A percentile compares a stretch with the other conserved stretches of the same genome.
Evolutionary conservation across 2,797 vertebrate species (phyloP).

Genomic region (Myripristis murdjan): DNA sequence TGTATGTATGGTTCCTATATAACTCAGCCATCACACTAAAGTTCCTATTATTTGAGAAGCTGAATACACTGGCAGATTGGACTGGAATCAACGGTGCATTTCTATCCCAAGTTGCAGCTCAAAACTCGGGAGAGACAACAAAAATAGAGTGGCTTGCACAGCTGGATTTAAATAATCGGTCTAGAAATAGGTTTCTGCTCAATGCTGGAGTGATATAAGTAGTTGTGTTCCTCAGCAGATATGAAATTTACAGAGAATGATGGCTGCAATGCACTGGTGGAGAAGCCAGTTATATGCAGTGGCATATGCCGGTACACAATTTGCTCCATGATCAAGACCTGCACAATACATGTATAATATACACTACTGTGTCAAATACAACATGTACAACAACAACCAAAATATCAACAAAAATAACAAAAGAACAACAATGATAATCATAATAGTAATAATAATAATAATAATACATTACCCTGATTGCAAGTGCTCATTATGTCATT

Average conservation of each 20-base stretch:
- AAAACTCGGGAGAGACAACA: constrained; percentile 66
- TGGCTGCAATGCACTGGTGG: background rate
- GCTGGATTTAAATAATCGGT: constrained; percentile 67
- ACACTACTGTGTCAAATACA: background rate
- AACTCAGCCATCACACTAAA: constrained; percentile 34
- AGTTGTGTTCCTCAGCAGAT: constrained; percentile 24
- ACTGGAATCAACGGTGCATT: constrained; percentile 59
- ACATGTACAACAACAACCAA: background rate
- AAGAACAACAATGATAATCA: constrained; percentile 28
- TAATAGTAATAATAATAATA: constrained; percentile 22
- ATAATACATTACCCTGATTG: constrained; percentile 38
- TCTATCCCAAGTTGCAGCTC: constrained; percentile 41
- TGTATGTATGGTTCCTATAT: constrained; percentile 10
- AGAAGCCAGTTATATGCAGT: constrained; percentile 20
- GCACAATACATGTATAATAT: background rate
- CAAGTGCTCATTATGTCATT: constrained; percentile 79
- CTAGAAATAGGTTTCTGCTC: constrained; percentile 52
- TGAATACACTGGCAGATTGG: constrained; percentile 54
- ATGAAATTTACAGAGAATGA: constrained; percentile 34
- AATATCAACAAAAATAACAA: constrained; percentile 8
- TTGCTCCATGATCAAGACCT: background rate
- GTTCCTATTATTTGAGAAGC: constrained; percentile 52
- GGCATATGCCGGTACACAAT: constrained; percentile 19
- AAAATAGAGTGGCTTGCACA: constrained; percentile 50
- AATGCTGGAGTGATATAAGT: constrained; percentile 43